Conservation (phyloP, 2,888 invertebrate species). For the Folsomia candida region DNA sequence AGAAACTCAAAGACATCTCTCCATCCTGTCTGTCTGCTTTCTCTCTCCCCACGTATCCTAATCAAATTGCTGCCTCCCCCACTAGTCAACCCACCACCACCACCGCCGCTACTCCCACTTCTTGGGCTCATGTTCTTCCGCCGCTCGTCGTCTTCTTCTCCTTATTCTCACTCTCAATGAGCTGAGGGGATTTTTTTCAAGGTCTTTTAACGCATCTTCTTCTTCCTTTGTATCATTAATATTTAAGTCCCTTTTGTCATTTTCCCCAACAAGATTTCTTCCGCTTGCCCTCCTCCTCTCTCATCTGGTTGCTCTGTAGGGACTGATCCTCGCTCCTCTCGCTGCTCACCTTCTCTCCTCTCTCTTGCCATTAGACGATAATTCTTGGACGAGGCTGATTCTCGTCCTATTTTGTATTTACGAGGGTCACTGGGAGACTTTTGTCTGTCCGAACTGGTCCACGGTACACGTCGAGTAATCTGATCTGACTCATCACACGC, state of each 20-base stretch:
- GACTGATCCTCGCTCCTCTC: background rate
- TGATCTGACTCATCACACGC: background rate
- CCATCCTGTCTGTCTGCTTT: background rate
- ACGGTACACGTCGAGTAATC: background rate
- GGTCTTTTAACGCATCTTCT: conserved; percentile 1
- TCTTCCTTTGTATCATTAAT: conserved; percentile 6
- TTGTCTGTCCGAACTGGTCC: too few relatives aligned
- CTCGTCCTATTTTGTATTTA: background rate
- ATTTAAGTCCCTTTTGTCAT: conserved; percentile 4
- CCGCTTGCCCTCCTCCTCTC: conserved; percentile 3
- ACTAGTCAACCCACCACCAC: background rate
- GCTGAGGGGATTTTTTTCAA: conserved; percentile 3
- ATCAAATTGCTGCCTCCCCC: background rate
- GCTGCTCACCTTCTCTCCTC: background rate
- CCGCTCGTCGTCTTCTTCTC: background rate
- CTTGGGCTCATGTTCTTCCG: too few relatives aligned
- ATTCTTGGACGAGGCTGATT: background rate
- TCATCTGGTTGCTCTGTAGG: background rate
- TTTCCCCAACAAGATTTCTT: conserved; percentile 5
- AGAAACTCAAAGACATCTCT: background rate
- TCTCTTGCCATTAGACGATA: background rate
- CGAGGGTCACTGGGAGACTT: background rate
- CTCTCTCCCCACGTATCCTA: background rate
- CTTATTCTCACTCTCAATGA: background rate
- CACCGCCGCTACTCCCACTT: too few relatives aligned